Evolutionary conservation across 1,140 invertebrate genomes (phyloP).

Genomic region (Drosophila kanapiae): DNA sequence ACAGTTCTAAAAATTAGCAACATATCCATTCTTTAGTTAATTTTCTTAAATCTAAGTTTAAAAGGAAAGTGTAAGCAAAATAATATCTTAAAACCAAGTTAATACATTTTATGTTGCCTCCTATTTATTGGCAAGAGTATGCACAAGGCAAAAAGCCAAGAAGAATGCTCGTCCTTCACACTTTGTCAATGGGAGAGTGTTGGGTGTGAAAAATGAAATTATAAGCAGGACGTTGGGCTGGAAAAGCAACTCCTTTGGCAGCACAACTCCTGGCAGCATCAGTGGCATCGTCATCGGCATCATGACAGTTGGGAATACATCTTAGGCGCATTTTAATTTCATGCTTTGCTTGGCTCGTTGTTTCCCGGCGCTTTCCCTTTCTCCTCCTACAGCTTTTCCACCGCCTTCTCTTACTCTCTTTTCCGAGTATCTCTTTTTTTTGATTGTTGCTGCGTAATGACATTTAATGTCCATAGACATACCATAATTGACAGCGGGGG

Average conservation of each 20-base stretch:
- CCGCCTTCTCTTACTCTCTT: neutral
- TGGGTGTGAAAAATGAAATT: slow-evolving; percentile 82
- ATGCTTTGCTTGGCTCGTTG: slow-evolving; percentile 71
- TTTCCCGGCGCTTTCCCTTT: slow-evolving; percentile 3
- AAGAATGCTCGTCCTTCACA: slow-evolving; percentile 50
- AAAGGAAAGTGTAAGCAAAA: too few relatives aligned
- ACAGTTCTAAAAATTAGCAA: too few relatives aligned
- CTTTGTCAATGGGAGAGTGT: slow-evolving; percentile 53
- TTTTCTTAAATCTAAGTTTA: too few relatives aligned
- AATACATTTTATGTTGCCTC: too few relatives aligned
- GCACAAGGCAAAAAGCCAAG: slow-evolving; percentile 61
- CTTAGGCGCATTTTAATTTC: slow-evolving; percentile 84
- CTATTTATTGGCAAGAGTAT: slow-evolving; percentile 23
- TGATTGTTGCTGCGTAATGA: slow-evolving; percentile 82
- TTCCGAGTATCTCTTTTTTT: slow-evolving; percentile 32
- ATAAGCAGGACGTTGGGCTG: slow-evolving; percentile 68
- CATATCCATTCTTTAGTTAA: too few relatives aligned
- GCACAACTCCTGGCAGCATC: slow-evolving; percentile 19
- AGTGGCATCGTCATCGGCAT: slow-evolving; percentile 27
- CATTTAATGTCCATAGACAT: slow-evolving; percentile 80
- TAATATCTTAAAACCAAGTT: neutral
- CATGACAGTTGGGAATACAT: slow-evolving; percentile 77
- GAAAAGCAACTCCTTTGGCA: slow-evolving; percentile 41
- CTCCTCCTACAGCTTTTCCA: neutral
- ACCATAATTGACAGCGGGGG: slow-evolving; percentile 71